Base-by-base conservation (phyloP, 2,113 vertebrate species). In the Thalassarche chlororhynchos region DNA sequence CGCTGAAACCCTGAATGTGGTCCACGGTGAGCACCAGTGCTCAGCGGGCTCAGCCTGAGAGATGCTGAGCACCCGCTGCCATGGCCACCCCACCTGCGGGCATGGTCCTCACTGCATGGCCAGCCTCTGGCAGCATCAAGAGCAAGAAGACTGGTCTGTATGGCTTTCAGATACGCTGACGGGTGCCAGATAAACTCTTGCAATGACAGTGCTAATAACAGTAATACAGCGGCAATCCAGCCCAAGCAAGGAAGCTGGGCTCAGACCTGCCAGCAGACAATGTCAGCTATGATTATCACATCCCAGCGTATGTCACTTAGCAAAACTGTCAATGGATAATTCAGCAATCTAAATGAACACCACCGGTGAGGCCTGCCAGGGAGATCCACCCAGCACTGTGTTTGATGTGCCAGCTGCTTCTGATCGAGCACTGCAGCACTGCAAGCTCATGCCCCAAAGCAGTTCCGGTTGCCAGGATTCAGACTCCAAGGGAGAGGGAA, bases 351-450 rank as follows among this genome's bases (percentile, higher is more conserved):
- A 57, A 79, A 94, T 25, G 21, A 80, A 32, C 31, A 17, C 20
- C 2, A 2, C 10, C 4, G 14, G 31, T 20, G 90, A 90, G 38
- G 38, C 34, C 47, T 80, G 87, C 40, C 12, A 5, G 93, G 74
- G 49, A 57, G 36, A 51, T 36, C n/a, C 55, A 14, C 11, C 8
- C 40, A 61, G 71, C 34, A 12, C 44, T 31, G 8, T n/a, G 31
- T 46, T 44, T 58, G 83, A 40, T 2, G 1, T 29, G 68, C 46
- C 68, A 69, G 47, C 61, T 88, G 57, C 85, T 71, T 62, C 88
- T 54, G 68, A 70, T 3, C 0, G 0, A 80, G 42, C 19, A 8
- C 42, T 18, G 21, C 6, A 26, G 42, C 2, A 4, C 64, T 66
- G 44, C 61, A 60, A 76, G n/a, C 24, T 57, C 13, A 0, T 84